phyloP scores from a whole-genome alignment of 2,113 vertebrate species.

The Turdus rufiventris region DNA sequence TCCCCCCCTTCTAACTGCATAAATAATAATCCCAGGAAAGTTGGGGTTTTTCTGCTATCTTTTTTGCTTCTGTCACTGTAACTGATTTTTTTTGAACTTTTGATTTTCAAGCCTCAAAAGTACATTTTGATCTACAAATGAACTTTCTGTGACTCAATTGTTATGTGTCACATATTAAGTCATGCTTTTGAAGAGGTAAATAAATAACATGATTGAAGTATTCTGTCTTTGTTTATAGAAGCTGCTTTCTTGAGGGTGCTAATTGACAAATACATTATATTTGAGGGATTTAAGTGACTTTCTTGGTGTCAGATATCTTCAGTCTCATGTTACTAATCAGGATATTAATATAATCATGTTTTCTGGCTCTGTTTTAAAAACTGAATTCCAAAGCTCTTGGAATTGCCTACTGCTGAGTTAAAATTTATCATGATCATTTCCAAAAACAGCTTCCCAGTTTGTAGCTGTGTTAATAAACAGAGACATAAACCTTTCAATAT shows the following conservation, averaged over 20 bases:
- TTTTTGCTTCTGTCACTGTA: neutral
- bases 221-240: neutral
- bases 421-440: neutral
- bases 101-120: neutral
- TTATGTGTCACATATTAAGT: neutral
- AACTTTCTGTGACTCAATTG: neutral
- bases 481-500: neutral
- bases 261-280: neutral
- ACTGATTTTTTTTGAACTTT: neutral
- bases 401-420: neutral
- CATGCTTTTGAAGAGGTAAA: neutral
- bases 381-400: neutral
- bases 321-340: neutral
- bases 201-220: neutral
- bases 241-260: neutral
- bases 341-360: neutral
- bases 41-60: neutral
- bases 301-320: neutral
- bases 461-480: neutral
- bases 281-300: neutral
- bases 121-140: neutral
- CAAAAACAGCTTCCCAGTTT: neutral
- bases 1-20: neutral
- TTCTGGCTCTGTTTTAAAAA: neutral
- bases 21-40: neutral